Percentiles rank a stretch among this genome's conserved stretches.
phyloP scores from a whole-genome alignment of 2,888 invertebrate genomes.

The Calameuta idolon region DNA sequence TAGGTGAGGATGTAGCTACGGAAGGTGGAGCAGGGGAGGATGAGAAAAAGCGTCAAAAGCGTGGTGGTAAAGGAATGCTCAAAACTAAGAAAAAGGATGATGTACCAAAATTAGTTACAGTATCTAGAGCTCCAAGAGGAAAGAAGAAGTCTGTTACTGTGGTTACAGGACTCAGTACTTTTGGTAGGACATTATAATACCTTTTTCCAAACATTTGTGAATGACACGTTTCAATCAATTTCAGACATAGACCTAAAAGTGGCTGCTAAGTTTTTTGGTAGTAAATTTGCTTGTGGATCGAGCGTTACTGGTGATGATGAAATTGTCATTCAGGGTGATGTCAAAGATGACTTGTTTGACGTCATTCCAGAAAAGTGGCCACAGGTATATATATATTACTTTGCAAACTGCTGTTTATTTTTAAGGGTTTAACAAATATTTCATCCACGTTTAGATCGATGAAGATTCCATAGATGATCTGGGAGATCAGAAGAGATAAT shows the following conservation, averaged over 20 bases:
- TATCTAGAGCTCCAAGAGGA: conserved; percentile 92
- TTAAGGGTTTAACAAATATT: neutral
- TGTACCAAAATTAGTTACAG: conserved; percentile 85
- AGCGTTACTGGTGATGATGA: conserved; percentile 99
- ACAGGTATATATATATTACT: conserved; percentile 71
- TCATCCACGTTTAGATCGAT: conserved; percentile 76
- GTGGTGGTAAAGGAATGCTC: conserved; percentile 96
- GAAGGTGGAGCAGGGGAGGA: conserved; percentile 84
- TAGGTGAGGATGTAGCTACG: conserved; percentile 68
- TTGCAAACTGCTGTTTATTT: neutral
- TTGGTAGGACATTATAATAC: conserved; percentile 73
- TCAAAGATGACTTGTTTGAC: conserved; percentile 98
- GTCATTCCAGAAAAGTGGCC: conserved; percentile 99
- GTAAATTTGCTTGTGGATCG: conserved; percentile 98
- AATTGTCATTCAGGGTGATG: conserved; percentile 99
- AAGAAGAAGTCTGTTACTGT: conserved; percentile 99
- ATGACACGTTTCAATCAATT: conserved; percentile 22
- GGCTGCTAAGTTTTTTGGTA: conserved; percentile 97
- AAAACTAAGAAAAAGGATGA: conserved; percentile 96
- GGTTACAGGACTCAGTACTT: conserved; percentile 93
- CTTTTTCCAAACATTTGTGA: neutral
- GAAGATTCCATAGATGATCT: conserved; percentile 93
- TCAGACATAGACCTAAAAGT: conserved; percentile 97
- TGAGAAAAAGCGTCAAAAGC: conserved; percentile 95
- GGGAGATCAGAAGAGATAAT: conserved; percentile 91